Percentiles rank a stretch among this genome's conserved stretches.
These are phyloP conservation scores for Ornithorhynchus anatinus DNA, from an alignment of 2,113 vertebrate genomes.

Conservation along the genomic window DNA sequence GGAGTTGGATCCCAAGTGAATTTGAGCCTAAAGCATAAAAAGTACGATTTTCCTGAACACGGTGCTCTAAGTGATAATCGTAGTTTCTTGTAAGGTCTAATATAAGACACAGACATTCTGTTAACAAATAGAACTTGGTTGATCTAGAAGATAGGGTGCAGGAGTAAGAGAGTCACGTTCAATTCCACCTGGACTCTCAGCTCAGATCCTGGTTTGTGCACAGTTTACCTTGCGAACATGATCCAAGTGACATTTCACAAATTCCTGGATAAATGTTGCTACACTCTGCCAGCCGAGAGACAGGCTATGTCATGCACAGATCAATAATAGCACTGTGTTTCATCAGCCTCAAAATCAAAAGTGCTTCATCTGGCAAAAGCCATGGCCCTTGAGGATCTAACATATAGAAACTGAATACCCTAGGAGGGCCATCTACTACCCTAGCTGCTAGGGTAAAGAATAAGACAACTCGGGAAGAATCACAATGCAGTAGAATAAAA, in stretches of 20 bases:
- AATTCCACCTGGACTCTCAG: constrained; percentile 75
- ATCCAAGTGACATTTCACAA: constrained; percentile 87
- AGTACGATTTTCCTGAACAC: constrained; percentile 34
- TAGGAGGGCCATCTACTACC: constrained; percentile 55
- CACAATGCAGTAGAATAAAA: constrained; percentile 34
- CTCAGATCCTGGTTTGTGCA: constrained; percentile 71
- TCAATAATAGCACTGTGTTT: constrained; percentile 79
- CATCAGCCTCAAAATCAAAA: constrained; percentile 81
- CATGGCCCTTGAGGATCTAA: constrained; percentile 82
- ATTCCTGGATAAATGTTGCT: constrained; percentile 89
- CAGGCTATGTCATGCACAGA: constrained; percentile 79
- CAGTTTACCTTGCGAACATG: constrained; percentile 82
- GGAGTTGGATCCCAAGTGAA: constrained; percentile 18
- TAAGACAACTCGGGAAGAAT: constrained; percentile 43
- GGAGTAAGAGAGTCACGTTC: constrained; percentile 70
- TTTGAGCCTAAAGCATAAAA: constrained; percentile 36
- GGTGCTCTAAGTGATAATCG: constrained; percentile 52
- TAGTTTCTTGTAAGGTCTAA: constrained; percentile 58
- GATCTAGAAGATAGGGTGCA: constrained; percentile 61
- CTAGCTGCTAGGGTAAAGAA: constrained; percentile 50
- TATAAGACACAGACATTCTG: constrained; percentile 62
- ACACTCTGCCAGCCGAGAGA: constrained; percentile 76
- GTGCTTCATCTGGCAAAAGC: constrained; percentile 79
- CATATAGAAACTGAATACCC: constrained; percentile 73
- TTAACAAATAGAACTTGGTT: constrained; percentile 71